Evolutionary conservation across 37 sponge, comb jelly and placozoan genomes (phyloP), one percentile per base, ranked within the genome.

Genomic region (Halichondria panicea): DNA sequence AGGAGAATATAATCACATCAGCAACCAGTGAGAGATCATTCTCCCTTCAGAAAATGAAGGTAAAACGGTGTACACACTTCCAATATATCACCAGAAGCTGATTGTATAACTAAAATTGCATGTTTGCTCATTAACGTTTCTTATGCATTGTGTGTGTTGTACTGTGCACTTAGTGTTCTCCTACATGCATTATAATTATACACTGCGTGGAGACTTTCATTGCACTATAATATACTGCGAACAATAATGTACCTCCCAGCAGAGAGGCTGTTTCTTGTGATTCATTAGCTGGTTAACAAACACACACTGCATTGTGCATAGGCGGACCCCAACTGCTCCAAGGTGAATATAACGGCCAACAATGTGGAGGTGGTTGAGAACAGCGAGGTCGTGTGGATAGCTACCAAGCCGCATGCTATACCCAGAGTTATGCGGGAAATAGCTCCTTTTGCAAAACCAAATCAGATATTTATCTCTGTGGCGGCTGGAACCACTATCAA

Each of bases 341-440:
- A n/a, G n/a, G 75, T 84, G 27, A 83, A 53, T 27, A 80, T 80
- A 13, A 87, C 95, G 15, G 37, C 55, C 4, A 69, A 81, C 72
- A 97, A 97, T 48, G 24, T 0, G 15, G 86, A 85, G 56, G 74
- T 82, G 2, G 89, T 91, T 24, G 59, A 77, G 71, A 78, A 81
- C 70, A 91, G 92, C 55, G 69, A 95, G 43, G 78, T 95, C 0
- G 84, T 95, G 6, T 75, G 93, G 74, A 32, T 98, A 50, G 85
- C 94, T 2, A 91, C 93, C 21, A 98, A 98, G 42, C 99, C 99
- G 31, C 87, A 90, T 48, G 56, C 77, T 5, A 76, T 93, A 18
- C 59, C 76, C 2, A 57, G 63, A 21, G 84, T 95, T 0, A 79
- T 98, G 52, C 52, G 59, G 35, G 96, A 98, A 57, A 70, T 95